Conservation (phyloP, 2,888 invertebrate species). For the Doris montereyensis region DNA sequence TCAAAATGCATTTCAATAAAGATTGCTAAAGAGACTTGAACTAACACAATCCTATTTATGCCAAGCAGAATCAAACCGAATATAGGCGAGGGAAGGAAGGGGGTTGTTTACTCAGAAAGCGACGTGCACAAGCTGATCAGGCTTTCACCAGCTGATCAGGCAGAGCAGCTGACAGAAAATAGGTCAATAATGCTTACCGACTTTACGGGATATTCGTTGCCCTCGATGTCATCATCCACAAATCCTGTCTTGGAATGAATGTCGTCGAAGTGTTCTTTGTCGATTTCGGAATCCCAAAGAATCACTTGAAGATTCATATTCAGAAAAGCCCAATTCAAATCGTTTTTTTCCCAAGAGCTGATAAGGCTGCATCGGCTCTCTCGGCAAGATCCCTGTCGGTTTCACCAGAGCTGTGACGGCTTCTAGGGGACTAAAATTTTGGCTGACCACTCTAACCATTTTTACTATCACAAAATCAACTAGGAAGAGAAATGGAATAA, state of each 20-base stretch:
- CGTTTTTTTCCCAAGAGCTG: constrained; percentile 37
- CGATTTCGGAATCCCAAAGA: constrained; percentile 52
- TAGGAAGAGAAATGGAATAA: no score
- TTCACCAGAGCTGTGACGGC: constrained; percentile 59
- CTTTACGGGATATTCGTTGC: constrained; percentile 31
- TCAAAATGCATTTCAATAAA: no score
- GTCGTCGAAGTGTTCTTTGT: constrained; percentile 38
- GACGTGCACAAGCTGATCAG: no score
- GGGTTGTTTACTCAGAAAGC: no score
- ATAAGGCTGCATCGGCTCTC: constrained; percentile 49
- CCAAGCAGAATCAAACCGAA: no score
- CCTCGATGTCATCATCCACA: constrained; percentile 12
- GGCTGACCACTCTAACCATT: constrained; percentile 39
- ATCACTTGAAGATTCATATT: constrained; percentile 48
- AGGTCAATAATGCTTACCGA: constrained; percentile 45
- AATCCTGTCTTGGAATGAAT: constrained; percentile 11
- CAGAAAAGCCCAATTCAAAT: constrained; percentile 40
- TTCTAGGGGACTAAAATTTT: constrained; percentile 51
- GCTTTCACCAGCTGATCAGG: constrained; percentile 42
- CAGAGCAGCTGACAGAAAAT: constrained; percentile 43
- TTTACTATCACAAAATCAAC: no score
- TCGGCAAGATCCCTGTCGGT: constrained; percentile 53
- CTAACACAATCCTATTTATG: no score
- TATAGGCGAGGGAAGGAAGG: no score
- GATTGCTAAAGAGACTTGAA: no score